Conservation (phyloP, 2,113 vertebrate species). For the Macroglossus sobrinus region DNA sequence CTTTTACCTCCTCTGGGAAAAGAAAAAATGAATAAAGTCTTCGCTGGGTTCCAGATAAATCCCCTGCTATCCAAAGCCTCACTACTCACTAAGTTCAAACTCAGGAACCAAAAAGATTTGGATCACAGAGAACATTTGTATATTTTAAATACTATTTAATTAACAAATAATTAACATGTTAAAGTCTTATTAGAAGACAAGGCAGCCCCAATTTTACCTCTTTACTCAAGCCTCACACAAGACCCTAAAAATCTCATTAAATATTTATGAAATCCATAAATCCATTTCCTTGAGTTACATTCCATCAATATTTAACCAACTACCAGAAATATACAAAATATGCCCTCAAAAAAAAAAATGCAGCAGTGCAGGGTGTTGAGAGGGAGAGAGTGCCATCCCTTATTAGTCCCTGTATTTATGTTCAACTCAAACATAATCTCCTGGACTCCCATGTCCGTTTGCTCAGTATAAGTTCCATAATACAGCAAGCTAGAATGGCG, state of each 20-base stretch:
- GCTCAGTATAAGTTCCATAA: not conserved
- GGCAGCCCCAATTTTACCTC: not conserved
- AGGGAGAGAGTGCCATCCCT: not conserved
- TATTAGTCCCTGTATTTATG: not conserved
- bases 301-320: not conserved
- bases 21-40: not conserved
- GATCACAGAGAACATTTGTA: not conserved
- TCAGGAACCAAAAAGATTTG: not conserved
- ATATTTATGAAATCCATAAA: not conserved
- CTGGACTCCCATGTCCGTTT: not conserved
- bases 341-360: not conserved
- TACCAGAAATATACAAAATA: not conserved
- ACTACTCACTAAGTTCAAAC: not conserved
- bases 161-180: not conserved
- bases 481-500: not conserved
- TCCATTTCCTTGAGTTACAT: not conserved
- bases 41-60: not conserved
- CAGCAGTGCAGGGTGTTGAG: not conserved
- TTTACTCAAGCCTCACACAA: not conserved
- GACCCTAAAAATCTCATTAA: not conserved
- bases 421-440: not conserved
- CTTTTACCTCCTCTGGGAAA: not conserved
- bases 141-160: not conserved
- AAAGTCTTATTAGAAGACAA: not conserved
- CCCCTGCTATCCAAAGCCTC: not conserved